Conservation (phyloP, 2,888 invertebrate species). For the Drosophila colorata region DNA sequence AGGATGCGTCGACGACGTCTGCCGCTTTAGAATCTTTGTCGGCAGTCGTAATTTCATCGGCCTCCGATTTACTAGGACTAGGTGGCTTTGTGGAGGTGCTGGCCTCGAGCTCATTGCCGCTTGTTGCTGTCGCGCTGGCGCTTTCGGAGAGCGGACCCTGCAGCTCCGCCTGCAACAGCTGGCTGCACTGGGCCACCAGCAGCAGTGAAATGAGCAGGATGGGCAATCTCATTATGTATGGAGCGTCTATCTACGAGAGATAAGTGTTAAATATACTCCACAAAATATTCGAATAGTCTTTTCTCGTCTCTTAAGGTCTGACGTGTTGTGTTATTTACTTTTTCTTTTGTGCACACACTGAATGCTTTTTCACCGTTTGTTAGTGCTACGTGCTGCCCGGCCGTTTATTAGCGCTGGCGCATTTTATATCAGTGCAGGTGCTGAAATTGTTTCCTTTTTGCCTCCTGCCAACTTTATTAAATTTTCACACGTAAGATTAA, state of each 20-base stretch:
- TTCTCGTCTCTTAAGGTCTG: slow-evolving; percentile 54
- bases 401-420: slow-evolving; percentile 46
- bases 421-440: slow-evolving; percentile 42
- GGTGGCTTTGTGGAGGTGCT: slow-evolving; percentile 13
- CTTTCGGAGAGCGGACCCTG: slow-evolving; percentile 70
- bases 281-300: slow-evolving; percentile 36
- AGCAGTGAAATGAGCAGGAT: slow-evolving; percentile 55
- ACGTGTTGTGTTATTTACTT: slow-evolving; percentile 78
- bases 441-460: slow-evolving; percentile 17
- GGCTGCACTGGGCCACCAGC: slow-evolving; percentile 43
- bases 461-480: slow-evolving; percentile 13
- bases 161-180: slow-evolving; percentile 63
- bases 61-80: slow-evolving; percentile 29
- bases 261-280: slow-evolving; percentile 22
- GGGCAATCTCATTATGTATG: slow-evolving; percentile 57
- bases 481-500: slow-evolving; percentile 71
- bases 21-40: slow-evolving; percentile 44
- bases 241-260: slow-evolving; percentile 23
- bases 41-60: slow-evolving; percentile 47
- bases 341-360: slow-evolving; percentile 59
- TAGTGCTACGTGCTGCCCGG: slow-evolving; percentile 19
- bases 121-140: slow-evolving; percentile 40
- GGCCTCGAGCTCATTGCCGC: slow-evolving; percentile 6
- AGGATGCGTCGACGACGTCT: slow-evolving; percentile 12
- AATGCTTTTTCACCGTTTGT: slow-evolving; percentile 39